Base-by-base conservation (phyloP, 2,888 invertebrate genomes). In the Holacanthella duospinosa region DNA sequence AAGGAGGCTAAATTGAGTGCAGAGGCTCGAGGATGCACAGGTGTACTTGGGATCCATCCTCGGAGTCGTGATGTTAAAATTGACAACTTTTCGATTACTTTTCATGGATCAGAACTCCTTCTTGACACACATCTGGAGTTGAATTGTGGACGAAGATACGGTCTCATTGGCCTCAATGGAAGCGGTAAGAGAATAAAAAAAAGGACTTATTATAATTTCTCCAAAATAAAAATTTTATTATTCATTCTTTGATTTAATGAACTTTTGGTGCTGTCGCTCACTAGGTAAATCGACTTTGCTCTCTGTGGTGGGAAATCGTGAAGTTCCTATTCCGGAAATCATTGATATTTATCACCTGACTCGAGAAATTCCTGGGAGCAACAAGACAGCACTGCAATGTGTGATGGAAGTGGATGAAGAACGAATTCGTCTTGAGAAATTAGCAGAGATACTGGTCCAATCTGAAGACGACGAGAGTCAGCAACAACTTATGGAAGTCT, bases 391-490 rank as follows among this genome's bases (percentile, higher is more conserved):
- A 2, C 81, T 99, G 61, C 82, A 93, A 77, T 92, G 93, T 77
- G 99, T 99, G 43, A 93, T 96, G 89, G 97, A 99, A 78, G 99
- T 99, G 0, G 99, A 99, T 75, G 87, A 91, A 75, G 96, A 97
- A 76, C 83, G 96, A 61, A 82, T 92, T 61, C 83, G 89, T 68
- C 80, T 99, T 59, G 99, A 99, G 77, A 87, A 86, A 76, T 81
- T 96, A 56, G 94, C 94, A 0, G 99, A 99, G 75, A 85, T 87
- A 74, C 81, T 99, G 67, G 87, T 89, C 0, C 84, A 88, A 54
- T 87, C 86, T 76, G 88, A 88, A 64, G 85, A 95, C 77, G 93
- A 95, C 76, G 93, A 90, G 75, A 85, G 90, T 60, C 93, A 97
- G 78, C 96, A 99, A 74, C 91, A 94, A 77, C 80, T 99, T 72